Evolutionary conservation across 2,797 vertebrate genomes (phyloP).

Genomic region (Argya squamiceps): DNA sequence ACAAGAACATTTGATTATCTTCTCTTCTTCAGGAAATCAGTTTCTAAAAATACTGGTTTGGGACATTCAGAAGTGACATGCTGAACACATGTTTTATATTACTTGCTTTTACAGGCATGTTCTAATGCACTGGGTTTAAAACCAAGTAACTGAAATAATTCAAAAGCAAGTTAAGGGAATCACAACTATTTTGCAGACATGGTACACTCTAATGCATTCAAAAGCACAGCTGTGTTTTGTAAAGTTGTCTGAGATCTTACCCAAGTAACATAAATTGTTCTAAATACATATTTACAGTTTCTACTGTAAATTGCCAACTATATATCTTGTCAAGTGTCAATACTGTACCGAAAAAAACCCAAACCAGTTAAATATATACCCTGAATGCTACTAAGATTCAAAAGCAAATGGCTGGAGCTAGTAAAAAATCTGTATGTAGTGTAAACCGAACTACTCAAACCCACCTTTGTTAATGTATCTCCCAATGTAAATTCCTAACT

Average conservation of each 20-base stretch:
- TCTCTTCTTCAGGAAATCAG: background rate
- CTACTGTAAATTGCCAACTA: background rate
- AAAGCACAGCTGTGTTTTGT: background rate
- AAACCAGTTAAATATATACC: background rate
- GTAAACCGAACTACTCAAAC: background rate
- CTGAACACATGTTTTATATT: background rate
- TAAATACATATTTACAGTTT: background rate
- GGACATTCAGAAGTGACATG: background rate
- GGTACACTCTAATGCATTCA: background rate
- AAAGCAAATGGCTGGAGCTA: background rate
- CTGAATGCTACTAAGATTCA: background rate
- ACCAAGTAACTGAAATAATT: background rate
- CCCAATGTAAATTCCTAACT: background rate
- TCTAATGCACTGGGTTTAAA: background rate
- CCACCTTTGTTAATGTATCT: background rate
- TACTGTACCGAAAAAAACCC: background rate
- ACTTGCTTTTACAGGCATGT: background rate
- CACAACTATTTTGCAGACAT: background rate
- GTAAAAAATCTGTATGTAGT: background rate
- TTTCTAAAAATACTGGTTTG: background rate
- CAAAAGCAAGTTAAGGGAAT: background rate
- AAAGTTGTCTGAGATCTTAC: background rate
- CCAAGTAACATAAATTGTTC: background rate
- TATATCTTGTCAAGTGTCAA: background rate
- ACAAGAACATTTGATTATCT: background rate